phyloP scores from a whole-genome alignment of 1,140 invertebrate genomes.

The Heterodera schachtii region DNA sequence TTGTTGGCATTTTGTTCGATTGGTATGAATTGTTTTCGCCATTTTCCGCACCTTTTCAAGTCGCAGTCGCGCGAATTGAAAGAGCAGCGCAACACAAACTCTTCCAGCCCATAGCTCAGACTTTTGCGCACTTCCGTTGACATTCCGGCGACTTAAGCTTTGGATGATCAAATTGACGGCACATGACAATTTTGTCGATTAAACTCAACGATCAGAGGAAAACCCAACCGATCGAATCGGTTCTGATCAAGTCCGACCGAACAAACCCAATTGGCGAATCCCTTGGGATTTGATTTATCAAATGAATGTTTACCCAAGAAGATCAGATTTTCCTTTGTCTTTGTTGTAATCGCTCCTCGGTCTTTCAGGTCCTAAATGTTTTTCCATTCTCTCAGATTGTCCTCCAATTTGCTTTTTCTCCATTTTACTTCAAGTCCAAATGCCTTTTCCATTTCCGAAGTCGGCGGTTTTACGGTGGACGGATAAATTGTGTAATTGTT shows the following conservation, averaged over 20 bases:
- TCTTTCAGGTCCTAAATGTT: slow-evolving; percentile 56
- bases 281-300: neutral
- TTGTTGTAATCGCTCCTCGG: slow-evolving; percentile 62
- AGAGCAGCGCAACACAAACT: slow-evolving; percentile 65
- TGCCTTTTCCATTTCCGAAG: slow-evolving; percentile 54
- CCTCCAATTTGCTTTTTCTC: neutral
- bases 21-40: neutral
- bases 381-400: neutral
- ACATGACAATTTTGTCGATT: neutral
- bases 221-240: too few relatives aligned
- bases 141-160: slow-evolving; percentile 55
- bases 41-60: slow-evolving; percentile 49
- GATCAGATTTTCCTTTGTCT: slow-evolving; percentile 65
- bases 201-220: too few relatives aligned
- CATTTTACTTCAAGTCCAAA: slow-evolving; percentile 56
- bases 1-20: neutral
- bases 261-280: too few relatives aligned
- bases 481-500: slow-evolving; percentile 62
- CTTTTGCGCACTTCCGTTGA: slow-evolving; percentile 54
- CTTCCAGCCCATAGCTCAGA: slow-evolving; percentile 61
- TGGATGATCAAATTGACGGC: too few relatives aligned
- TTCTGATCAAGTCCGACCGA: too few relatives aligned
- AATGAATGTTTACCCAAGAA: slow-evolving; percentile 43
- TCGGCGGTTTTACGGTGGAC: slow-evolving; percentile 54
- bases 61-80: slow-evolving; percentile 64